Conservation (phyloP, 2,888 invertebrate species). For the Smittia aterrima region DNA sequence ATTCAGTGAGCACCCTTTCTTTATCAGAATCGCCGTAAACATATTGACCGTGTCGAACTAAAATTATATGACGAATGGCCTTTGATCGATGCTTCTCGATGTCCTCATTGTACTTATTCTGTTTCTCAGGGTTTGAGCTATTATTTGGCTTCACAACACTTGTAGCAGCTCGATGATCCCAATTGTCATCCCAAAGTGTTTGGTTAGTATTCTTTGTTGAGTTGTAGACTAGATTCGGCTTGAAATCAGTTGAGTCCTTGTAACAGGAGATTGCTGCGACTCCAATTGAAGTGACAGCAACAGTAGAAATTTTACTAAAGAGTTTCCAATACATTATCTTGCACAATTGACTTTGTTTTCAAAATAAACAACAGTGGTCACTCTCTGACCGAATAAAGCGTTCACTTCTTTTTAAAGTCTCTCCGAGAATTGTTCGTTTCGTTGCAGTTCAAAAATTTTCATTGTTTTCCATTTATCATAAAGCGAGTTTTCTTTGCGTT, state of each 20-base stretch:
- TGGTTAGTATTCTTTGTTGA: background rate
- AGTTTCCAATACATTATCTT: too few relatives aligned
- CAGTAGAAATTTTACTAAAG: too few relatives aligned
- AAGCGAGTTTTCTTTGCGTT: too few relatives aligned
- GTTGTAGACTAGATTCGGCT: background rate
- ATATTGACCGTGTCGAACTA: constrained; percentile 96
- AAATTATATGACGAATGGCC: constrained; percentile 65
- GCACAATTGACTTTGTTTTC: too few relatives aligned
- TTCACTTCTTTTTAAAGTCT: too few relatives aligned
- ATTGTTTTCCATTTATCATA: too few relatives aligned
- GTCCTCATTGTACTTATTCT: constrained; percentile 67
- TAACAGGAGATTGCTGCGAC: background rate
- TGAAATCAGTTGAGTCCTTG: background rate
- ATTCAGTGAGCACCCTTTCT: constrained; percentile 72
- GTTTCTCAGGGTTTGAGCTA: constrained; percentile 56
- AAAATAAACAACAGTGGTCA: too few relatives aligned
- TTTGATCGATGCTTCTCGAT: constrained; percentile 62
- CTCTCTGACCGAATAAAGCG: too few relatives aligned
- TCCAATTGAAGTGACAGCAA: too few relatives aligned
- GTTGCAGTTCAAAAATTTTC: too few relatives aligned
- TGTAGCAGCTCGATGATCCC: constrained; percentile 81
- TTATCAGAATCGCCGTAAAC: constrained; percentile 67
- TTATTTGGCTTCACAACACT: constrained; percentile 63
- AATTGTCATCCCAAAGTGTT: constrained; percentile 66
- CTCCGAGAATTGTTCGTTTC: too few relatives aligned